phyloP scores from a whole-genome alignment of 1,140 invertebrate genomes.

The Diploscapter pachys region DNA sequence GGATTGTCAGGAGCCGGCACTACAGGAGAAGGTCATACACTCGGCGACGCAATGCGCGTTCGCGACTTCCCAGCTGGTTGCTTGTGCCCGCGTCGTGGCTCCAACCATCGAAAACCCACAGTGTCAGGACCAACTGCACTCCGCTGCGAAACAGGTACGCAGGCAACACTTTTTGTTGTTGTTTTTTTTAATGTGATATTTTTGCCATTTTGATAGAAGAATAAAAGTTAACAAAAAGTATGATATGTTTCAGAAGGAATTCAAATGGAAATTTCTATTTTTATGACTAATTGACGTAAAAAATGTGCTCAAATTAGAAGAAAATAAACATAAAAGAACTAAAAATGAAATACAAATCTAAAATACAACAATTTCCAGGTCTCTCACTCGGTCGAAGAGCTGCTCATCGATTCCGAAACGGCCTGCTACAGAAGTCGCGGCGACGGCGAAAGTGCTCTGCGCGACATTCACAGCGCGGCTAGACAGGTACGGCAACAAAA shows the following conservation, averaged over 20 bases:
- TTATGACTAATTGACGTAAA: too few relatives aligned
- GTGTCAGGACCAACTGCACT: slow-evolving; percentile 87
- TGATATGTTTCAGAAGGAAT: too few relatives aligned
- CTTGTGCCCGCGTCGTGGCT: slow-evolving; percentile 82
- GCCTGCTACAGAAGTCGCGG: slow-evolving; percentile 60
- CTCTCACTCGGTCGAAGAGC: slow-evolving; percentile 80
- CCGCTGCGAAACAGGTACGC: slow-evolving; percentile 74
- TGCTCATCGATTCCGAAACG: slow-evolving; percentile 78
- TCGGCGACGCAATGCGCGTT: slow-evolving; percentile 92
- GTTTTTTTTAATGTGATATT: not conserved
- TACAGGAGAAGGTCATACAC: slow-evolving; percentile 74
- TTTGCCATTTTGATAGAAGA: too few relatives aligned
- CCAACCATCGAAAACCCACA: slow-evolving; percentile 78
- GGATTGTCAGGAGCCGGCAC: slow-evolving; percentile 70
- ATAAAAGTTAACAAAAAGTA: too few relatives aligned
- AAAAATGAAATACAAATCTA: too few relatives aligned
- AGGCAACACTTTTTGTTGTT: not conserved
- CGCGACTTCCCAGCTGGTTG: slow-evolving; percentile 92
- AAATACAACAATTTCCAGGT: slow-evolving; percentile 65
- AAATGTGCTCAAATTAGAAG: too few relatives aligned
- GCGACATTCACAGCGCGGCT: slow-evolving; percentile 78
- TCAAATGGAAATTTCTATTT: too few relatives aligned
- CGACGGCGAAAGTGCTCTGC: slow-evolving; percentile 65
- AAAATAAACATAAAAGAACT: too few relatives aligned
- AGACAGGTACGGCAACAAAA: slow-evolving; percentile 70